Conservation (phyloP, 2,113 vertebrate genomes). For the Oncorhynchus tshawytscha region DNA sequence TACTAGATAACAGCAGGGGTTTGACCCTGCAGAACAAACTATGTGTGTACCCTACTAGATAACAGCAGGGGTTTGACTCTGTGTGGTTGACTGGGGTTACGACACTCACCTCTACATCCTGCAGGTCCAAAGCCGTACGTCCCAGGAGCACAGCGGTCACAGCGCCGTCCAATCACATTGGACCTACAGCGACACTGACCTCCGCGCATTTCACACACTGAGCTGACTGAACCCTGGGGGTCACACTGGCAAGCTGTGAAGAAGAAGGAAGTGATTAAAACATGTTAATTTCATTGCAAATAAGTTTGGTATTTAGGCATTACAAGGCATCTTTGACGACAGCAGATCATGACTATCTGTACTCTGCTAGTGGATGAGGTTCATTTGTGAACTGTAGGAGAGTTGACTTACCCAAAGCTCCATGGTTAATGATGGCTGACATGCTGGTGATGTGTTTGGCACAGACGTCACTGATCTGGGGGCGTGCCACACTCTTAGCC, state of each 20-base stretch:
- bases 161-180: slow-evolving; percentile 82
- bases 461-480: slow-evolving; percentile 78
- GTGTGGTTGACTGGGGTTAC: too few relatives aligned
- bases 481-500: slow-evolving; percentile 70
- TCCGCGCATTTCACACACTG: slow-evolving; percentile 81
- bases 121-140: slow-evolving; percentile 87
- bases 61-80: background rate
- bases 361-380: too few relatives aligned
- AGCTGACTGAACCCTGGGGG: slow-evolving; percentile 88
- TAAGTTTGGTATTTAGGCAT: too few relatives aligned
- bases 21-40: too few relatives aligned
- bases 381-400: background rate
- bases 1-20: background rate
- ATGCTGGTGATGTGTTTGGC: slow-evolving; percentile 85
- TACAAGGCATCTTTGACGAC: background rate
- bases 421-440: slow-evolving; percentile 83
- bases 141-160: slow-evolving; percentile 83
- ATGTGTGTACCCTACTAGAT: background rate
- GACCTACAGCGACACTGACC: slow-evolving; percentile 93
- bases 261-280: background rate
- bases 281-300: too few relatives aligned
- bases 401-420: slow-evolving; percentile 85
- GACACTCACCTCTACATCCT: slow-evolving; percentile 84
- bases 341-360: background rate
- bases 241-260: slow-evolving; percentile 87